Conservation (phyloP, 2,797 vertebrate species). For the Rhincodon typus region DNA sequence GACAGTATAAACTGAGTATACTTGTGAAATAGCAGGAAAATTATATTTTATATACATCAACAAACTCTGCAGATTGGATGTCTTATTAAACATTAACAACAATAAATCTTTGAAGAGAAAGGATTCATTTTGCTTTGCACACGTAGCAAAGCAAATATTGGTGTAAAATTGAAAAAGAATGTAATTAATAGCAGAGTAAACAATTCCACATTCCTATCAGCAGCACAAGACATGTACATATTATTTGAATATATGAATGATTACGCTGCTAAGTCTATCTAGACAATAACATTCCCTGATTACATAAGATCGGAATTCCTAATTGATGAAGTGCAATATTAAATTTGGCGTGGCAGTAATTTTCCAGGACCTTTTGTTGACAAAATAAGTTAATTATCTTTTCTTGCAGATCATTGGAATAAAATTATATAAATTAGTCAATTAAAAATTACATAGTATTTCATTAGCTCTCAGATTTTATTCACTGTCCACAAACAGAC, state of each 20-base stretch:
- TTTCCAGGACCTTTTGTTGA: background rate
- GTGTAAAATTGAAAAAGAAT: background rate
- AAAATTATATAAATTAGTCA: background rate
- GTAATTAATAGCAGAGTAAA: background rate
- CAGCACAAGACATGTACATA: background rate
- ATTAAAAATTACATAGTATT: background rate
- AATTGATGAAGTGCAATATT: background rate
- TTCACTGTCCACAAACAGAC: background rate
- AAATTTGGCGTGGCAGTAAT: background rate
- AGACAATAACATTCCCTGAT: background rate
- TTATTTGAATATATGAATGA: background rate
- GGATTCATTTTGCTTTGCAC: background rate
- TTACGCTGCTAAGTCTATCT: background rate
- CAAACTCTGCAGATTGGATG: background rate
- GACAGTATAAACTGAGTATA: background rate
- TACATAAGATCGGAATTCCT: background rate
- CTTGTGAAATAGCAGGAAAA: background rate
- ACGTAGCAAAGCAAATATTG: background rate
- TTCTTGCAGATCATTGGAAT: background rate
- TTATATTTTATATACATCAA: background rate
- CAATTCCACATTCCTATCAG: background rate
- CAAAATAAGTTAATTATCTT: background rate
- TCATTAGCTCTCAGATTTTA: background rate
- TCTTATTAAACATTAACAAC: background rate
- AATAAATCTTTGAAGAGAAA: background rate